phyloP scores from a whole-genome alignment of 2,797 vertebrate genomes.

The Eulemur coronatus region DNA sequence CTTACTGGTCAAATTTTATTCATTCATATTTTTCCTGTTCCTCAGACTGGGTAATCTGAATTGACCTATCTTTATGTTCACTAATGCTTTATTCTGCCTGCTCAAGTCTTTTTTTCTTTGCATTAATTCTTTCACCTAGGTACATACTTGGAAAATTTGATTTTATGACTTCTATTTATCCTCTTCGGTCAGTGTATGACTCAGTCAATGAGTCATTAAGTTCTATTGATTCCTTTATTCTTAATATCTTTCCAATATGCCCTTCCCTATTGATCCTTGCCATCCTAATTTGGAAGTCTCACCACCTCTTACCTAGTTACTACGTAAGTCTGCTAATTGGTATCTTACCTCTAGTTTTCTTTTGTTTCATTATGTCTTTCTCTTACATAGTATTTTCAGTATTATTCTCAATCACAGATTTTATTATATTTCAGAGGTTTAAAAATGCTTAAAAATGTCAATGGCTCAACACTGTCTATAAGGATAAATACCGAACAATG shows the following conservation, averaged over 20 bases:
- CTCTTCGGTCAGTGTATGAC: not conserved
- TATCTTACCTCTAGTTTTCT: not conserved
- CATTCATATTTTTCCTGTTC: not conserved
- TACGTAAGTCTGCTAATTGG: not conserved
- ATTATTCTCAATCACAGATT: not conserved
- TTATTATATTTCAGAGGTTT: not conserved
- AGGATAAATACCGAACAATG: not conserved
- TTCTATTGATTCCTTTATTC: not conserved
- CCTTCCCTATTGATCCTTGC: not conserved
- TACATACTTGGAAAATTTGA: not conserved
- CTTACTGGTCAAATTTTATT: not conserved
- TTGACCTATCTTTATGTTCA: not conserved
- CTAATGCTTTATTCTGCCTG: not conserved
- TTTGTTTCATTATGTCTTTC: not conserved
- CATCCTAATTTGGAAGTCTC: not conserved
- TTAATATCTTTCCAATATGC: not conserved
- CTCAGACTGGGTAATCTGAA: not conserved
- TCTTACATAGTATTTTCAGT: not conserved
- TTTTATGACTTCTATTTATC: not conserved
- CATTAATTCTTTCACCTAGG: not conserved
- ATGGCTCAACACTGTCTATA: not conserved
- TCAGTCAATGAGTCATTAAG: not conserved
- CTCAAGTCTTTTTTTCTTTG: not conserved
- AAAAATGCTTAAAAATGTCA: constrained; percentile 29
- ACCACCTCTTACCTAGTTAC: not conserved